Percentiles rank a stretch among this genome's conserved stretches.
Evolutionary conservation across 2,113 vertebrate species (phyloP).

Genomic region (Paratilapia polleni): DNA sequence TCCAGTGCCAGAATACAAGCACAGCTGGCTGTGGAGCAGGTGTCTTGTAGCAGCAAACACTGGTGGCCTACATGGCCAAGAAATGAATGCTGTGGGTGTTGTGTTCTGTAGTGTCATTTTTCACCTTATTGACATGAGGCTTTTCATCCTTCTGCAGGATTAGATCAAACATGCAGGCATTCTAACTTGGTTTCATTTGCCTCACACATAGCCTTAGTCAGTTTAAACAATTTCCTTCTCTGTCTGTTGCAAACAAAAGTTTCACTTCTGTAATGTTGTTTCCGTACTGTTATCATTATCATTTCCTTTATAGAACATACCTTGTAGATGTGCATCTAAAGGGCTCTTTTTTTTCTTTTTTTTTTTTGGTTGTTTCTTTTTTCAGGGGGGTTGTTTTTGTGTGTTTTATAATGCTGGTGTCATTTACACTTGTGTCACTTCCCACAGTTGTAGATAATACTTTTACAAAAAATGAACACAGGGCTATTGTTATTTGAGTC

Average conservation of each 20-base stretch:
- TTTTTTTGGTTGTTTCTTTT: not conserved
- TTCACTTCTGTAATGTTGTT: slow-evolving; percentile 49
- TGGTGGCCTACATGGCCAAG: not conserved
- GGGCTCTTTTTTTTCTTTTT: not conserved
- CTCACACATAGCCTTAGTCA: not conserved
- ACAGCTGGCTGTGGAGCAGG: not conserved
- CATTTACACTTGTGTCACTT: slow-evolving; percentile 32
- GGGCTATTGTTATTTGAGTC: slow-evolving; percentile 49
- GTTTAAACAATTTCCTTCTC: not conserved
- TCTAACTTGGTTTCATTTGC: not conserved
- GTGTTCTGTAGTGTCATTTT: not conserved
- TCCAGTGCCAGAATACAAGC: not conserved
- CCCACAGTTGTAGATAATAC: slow-evolving; percentile 48
- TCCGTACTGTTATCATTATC: not conserved
- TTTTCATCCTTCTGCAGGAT: not conserved
- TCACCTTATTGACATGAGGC: not conserved
- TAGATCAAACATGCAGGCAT: not conserved
- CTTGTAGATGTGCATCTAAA: not conserved
- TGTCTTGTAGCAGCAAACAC: not conserved
- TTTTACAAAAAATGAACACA: slow-evolving; percentile 29
- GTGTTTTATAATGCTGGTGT: slow-evolving; percentile 19
- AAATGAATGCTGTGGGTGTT: not conserved
- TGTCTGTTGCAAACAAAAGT: slow-evolving; percentile 8
- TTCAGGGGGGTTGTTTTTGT: not conserved
- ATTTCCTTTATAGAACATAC: not conserved